These are phyloP conservation scores for Notodonta dromedarius DNA, from an alignment of 2,888 invertebrate species.

Conservation along the genomic window DNA sequence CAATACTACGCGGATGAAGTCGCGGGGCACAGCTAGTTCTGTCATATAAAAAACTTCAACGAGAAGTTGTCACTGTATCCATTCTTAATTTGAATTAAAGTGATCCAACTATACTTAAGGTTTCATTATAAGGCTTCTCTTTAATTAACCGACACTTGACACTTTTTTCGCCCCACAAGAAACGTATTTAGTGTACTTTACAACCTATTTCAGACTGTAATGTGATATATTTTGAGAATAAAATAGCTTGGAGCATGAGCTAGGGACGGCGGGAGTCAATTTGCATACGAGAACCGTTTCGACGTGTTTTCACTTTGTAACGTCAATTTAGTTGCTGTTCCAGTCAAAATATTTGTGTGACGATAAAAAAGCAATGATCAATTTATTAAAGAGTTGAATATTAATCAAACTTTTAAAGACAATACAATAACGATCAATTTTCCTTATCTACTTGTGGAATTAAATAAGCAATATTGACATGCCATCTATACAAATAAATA, in stretches of 20 bases:
- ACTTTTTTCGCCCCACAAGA: constrained; percentile 48
- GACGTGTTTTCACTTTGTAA: constrained; percentile 41
- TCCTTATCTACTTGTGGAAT: too few relatives aligned
- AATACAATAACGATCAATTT: too few relatives aligned
- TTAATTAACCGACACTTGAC: constrained; percentile 72
- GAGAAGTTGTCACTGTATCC: background rate
- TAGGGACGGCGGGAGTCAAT: constrained; percentile 46
- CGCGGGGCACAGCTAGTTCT: too few relatives aligned
- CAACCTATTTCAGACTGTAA: constrained; percentile 48
- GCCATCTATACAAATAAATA: too few relatives aligned
- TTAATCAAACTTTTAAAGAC: too few relatives aligned
- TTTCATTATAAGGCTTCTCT: constrained; percentile 70
- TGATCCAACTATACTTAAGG: constrained; percentile 56
- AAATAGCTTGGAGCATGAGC: constrained; percentile 40
- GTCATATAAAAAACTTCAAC: too few relatives aligned
- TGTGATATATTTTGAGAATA: constrained; percentile 38
- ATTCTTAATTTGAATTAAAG: constrained; percentile 39
- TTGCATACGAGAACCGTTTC: constrained; percentile 62
- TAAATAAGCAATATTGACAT: too few relatives aligned
- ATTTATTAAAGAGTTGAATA: background rate
- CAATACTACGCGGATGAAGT: too few relatives aligned
- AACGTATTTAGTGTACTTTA: constrained; percentile 20
- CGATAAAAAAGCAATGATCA: background rate
- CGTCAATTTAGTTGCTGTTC: constrained; percentile 6
- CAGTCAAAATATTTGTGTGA: constrained; percentile 10